Evolutionary conservation across 2,888 invertebrate species (phyloP).

Genomic region (Heliothis peltigera): DNA sequence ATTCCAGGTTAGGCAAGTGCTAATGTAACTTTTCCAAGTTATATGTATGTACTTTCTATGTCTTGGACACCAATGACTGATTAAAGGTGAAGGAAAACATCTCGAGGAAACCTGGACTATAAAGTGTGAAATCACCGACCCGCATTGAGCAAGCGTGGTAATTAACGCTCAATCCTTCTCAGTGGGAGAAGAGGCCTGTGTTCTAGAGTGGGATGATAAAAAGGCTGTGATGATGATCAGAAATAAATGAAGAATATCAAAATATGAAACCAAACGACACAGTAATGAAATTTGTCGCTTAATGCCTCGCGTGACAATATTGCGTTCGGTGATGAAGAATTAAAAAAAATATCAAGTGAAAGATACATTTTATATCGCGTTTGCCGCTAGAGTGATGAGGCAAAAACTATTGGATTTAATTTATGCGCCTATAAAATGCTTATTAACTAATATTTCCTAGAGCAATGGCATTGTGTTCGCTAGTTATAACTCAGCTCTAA

Average conservation of each 20-base stretch:
- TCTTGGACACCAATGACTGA: too few species aligned
- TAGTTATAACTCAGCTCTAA: not conserved
- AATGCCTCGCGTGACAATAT: slow-evolving; percentile 38
- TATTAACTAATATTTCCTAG: slow-evolving; percentile 31
- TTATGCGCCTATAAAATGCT: slow-evolving; percentile 4
- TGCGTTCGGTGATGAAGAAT: slow-evolving; percentile 19
- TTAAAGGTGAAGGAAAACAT: too few species aligned
- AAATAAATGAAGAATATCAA: not conserved
- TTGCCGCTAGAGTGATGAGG: slow-evolving; percentile 7
- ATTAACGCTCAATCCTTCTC: too few species aligned
- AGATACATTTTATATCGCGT: slow-evolving; percentile 34
- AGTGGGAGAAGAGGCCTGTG: too few species aligned
- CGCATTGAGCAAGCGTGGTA: too few species aligned
- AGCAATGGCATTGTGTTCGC: slow-evolving; percentile 20
- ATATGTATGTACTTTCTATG: too few species aligned
- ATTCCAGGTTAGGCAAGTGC: too few species aligned
- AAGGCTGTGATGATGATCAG: too few species aligned
- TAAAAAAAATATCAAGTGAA: slow-evolving; percentile 28
- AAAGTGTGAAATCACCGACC: too few species aligned
- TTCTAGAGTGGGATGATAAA: too few species aligned
- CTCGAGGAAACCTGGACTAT: too few species aligned
- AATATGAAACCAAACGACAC: not conserved
- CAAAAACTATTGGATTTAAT: slow-evolving; percentile 34
- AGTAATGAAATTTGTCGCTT: slow-evolving; percentile 11
- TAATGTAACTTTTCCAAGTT: too few species aligned